Evolutionary conservation across 1,140 invertebrate genomes (phyloP).

Genomic region (Cherax quadricarinatus): DNA sequence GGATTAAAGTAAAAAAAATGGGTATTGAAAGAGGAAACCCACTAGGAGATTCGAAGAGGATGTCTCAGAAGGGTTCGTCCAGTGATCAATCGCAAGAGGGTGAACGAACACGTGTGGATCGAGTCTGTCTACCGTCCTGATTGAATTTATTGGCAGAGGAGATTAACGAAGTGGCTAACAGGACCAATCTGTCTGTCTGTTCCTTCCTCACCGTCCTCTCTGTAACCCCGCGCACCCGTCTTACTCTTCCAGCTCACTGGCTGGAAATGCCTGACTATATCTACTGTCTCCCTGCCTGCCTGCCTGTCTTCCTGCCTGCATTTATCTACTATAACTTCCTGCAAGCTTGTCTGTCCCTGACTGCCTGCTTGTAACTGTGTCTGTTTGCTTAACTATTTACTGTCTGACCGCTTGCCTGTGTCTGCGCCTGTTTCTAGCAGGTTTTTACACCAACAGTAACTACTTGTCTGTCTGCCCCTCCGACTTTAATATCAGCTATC

Average conservation of each 20-base stretch:
- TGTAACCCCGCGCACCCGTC: neutral
- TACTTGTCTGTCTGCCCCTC: too few relatives aligned
- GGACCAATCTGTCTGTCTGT: conserved; percentile 31
- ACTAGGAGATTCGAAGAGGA: neutral
- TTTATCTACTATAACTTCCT: neutral
- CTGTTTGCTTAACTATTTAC: too few relatives aligned
- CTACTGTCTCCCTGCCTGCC: neutral
- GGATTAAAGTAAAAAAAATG: too few relatives aligned
- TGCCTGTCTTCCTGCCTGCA: neutral
- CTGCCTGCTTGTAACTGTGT: too few relatives aligned
- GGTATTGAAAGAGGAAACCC: neutral
- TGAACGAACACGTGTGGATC: conserved; percentile 20
- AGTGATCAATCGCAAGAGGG: neutral
- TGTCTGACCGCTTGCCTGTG: too few relatives aligned
- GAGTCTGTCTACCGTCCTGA: conserved; percentile 35
- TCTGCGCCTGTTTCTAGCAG: too few relatives aligned
- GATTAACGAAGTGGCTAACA: conserved; percentile 48
- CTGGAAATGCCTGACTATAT: neutral
- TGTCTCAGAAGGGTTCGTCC: neutral
- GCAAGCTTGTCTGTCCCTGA: too few relatives aligned
- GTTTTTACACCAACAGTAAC: too few relatives aligned
- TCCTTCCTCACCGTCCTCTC: neutral
- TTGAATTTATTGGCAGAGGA: conserved; percentile 54
- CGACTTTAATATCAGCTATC: too few relatives aligned
- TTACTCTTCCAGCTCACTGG: neutral